A percentile compares a stretch with the other conserved stretches of the same genome.
Evolutionary conservation across 2,113 vertebrate species (phyloP).

Genomic region (Labeo rohita): DNA sequence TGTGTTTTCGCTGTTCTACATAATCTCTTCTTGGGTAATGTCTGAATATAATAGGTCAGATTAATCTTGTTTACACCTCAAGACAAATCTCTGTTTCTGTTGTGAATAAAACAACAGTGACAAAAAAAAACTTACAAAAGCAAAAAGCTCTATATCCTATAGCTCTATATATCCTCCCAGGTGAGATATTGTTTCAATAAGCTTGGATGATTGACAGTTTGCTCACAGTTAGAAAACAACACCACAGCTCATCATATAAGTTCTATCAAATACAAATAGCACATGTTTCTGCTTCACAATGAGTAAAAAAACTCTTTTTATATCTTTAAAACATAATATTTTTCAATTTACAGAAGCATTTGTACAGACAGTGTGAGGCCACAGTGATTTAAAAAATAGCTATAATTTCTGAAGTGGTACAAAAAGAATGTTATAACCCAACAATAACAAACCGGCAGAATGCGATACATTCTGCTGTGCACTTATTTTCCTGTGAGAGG

Average conservation of each 20-base stretch:
- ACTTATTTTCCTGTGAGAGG: not conserved
- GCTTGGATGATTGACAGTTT: constrained; percentile 15
- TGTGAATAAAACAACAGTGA: not conserved
- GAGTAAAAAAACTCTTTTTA: not conserved
- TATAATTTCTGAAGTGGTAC: not conserved
- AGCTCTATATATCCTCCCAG: too few species aligned
- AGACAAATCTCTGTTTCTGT: constrained; percentile 8
- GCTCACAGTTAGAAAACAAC: not conserved
- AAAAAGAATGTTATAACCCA: not conserved
- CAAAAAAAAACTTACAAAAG: not conserved
- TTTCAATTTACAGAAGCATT: not conserved
- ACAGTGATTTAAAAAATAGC: not conserved
- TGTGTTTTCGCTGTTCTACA: constrained; percentile 7
- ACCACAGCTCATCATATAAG: not conserved
- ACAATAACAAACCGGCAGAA: not conserved
- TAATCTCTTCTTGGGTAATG: constrained; percentile 3
- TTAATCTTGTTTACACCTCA: constrained; percentile 28
- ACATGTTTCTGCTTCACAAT: constrained; percentile 5
- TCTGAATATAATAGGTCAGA: constrained; percentile 22
- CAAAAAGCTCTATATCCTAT: not conserved
- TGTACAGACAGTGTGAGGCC: not conserved
- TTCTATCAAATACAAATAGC: not conserved
- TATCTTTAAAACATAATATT: not conserved
- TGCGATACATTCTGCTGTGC: not conserved
- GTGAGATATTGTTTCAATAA: not conserved